Evolutionary conservation across 2,888 invertebrate species (phyloP).

Genomic region (Apamea anceps): DNA sequence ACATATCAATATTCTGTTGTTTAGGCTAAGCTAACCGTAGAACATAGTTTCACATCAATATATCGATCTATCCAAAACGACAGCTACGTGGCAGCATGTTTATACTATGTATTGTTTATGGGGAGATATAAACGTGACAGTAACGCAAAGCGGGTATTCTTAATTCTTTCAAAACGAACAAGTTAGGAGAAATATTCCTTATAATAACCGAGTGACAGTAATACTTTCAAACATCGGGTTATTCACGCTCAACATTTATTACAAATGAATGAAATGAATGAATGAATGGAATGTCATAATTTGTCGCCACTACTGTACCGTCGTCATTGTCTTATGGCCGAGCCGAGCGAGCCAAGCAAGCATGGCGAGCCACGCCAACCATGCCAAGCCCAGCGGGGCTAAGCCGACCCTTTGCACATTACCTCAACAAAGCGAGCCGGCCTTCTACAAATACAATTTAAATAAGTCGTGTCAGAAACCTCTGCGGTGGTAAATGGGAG

Average conservation of each 20-base stretch:
- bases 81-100: background rate
- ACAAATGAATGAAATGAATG: too few species aligned
- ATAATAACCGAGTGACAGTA: background rate
- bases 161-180: background rate
- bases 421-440: constrained; percentile 50
- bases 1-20: background rate
- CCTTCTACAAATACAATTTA: constrained; percentile 59
- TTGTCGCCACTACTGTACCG: constrained; percentile 30
- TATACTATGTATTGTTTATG: background rate
- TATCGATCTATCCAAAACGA: background rate
- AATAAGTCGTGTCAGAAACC: constrained; percentile 51
- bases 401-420: constrained; percentile 39
- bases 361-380: background rate
- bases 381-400: constrained; percentile 17
- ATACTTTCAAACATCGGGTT: constrained; percentile 12
- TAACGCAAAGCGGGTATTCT: background rate
- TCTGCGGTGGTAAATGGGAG: constrained; percentile 42
- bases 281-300: constrained; percentile 48
- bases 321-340: background rate
- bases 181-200: background rate
- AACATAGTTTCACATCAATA: background rate
- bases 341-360: constrained; percentile 4
- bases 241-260: constrained; percentile 30
- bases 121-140: background rate
- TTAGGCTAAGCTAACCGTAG: background rate